These are phyloP conservation scores for Megaceryle alcyon DNA, from an alignment of 2,797 vertebrate genomes.

Conservation along the genomic window DNA sequence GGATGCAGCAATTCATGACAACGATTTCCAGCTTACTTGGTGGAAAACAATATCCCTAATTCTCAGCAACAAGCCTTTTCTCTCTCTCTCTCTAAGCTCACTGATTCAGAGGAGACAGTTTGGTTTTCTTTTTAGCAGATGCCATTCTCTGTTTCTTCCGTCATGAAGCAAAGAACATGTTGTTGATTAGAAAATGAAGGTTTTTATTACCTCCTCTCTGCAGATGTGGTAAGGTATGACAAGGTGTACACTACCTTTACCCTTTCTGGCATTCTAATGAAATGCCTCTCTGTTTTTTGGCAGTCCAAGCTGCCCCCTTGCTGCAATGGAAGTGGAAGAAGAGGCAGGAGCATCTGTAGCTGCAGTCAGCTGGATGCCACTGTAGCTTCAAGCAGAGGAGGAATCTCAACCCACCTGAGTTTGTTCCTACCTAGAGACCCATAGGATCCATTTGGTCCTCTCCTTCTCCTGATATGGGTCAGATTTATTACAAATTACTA, in stretches of 20 bases:
- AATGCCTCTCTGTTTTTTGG: not conserved
- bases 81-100: not conserved
- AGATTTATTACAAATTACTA: not conserved
- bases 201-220: not conserved
- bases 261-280: not conserved
- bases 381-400: not conserved
- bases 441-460: not conserved
- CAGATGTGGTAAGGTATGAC: not conserved
- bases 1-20: not conserved
- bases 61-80: not conserved
- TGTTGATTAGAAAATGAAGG: not conserved
- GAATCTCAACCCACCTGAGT: not conserved
- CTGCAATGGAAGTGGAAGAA: not conserved
- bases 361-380: not conserved
- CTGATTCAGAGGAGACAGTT: fast-evolving
- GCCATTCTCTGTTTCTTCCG: not conserved
- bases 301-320: not conserved
- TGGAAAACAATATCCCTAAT: not conserved
- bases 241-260: not conserved
- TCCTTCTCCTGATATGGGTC: not conserved
- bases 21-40: not conserved
- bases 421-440: not conserved
- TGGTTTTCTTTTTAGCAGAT: not conserved
- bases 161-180: not conserved
- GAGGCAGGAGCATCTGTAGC: not conserved